These are phyloP conservation scores for Amphiprion percula DNA, from an alignment of 2,113 vertebrate genomes.

Conservation along the genomic window DNA sequence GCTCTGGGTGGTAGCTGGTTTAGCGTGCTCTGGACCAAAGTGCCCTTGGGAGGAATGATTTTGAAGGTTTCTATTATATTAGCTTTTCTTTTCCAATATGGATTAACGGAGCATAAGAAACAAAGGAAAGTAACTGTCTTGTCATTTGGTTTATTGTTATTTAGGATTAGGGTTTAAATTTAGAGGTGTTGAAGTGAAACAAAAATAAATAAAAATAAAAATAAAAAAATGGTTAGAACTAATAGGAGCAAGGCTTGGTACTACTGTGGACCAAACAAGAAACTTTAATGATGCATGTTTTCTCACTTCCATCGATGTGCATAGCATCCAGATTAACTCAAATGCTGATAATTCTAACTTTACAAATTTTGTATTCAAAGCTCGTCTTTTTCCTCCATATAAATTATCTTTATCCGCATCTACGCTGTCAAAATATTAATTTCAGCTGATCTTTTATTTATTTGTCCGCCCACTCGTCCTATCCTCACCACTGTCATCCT, in stretches of 20 bases:
- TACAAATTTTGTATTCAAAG: not conserved
- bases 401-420: not conserved
- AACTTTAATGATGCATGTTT: not conserved
- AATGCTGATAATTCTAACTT: not conserved
- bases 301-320: not conserved
- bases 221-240: not conserved
- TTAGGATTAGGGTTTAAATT: not conserved
- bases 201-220: not conserved
- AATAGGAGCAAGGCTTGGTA: slow-evolving; percentile 63
- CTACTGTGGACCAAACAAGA: not conserved
- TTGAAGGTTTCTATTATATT: slow-evolving; percentile 15
- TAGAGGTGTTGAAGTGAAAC: not conserved
- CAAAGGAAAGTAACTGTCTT: not conserved
- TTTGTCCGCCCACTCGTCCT: not conserved
- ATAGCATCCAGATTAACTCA: not conserved
- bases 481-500: not conserved
- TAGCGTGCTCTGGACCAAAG: slow-evolving; percentile 69
- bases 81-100: slow-evolving; percentile 30
- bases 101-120: slow-evolving; percentile 16
- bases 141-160: not conserved
- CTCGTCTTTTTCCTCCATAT: not conserved
- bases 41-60: slow-evolving; percentile 57
- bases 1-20: slow-evolving; percentile 38
- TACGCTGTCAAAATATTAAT: slow-evolving; percentile 1
- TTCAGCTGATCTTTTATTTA: not conserved